A percentile compares a stretch with the other conserved stretches of the same genome.
phyloP scores from a whole-genome alignment of 2,888 invertebrate species.

The Diploptera punctata region DNA sequence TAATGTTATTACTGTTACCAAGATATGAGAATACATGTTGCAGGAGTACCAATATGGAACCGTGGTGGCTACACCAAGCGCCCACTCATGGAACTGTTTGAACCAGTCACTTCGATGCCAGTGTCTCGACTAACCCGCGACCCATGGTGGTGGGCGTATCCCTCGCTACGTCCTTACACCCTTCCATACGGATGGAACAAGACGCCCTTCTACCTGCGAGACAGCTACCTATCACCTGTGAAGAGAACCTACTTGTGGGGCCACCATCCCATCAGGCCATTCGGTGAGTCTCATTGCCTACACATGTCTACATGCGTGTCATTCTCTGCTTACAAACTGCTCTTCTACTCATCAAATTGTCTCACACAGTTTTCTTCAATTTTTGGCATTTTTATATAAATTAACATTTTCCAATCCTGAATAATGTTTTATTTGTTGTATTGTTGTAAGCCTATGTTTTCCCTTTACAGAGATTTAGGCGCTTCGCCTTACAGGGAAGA shows the following conservation, averaged over 20 bases:
- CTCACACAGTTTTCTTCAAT: too few relatives aligned
- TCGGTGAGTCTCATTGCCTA: slow-evolving; percentile 69
- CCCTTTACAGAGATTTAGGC: too few relatives aligned
- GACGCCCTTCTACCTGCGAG: slow-evolving; percentile 76
- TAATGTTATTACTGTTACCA: background rate
- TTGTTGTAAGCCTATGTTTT: too few relatives aligned
- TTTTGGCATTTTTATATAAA: too few relatives aligned
- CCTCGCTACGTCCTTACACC: slow-evolving; percentile 77
- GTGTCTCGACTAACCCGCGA: slow-evolving; percentile 83
- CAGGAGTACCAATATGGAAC: slow-evolving; percentile 76
- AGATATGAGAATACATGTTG: background rate
- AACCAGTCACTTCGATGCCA: slow-evolving; percentile 79
- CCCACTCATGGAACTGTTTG: slow-evolving; percentile 70
- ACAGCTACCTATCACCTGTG: slow-evolving; percentile 89
- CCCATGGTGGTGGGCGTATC: slow-evolving; percentile 90
- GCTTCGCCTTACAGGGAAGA: too few relatives aligned
- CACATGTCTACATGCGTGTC: too few relatives aligned
- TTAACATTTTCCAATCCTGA: too few relatives aligned
- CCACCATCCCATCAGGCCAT: slow-evolving; percentile 88
- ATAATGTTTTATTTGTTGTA: too few relatives aligned
- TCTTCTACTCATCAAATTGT: too few relatives aligned
- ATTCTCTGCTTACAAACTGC: too few relatives aligned
- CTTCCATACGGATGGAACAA: slow-evolving; percentile 59
- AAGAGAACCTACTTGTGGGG: slow-evolving; percentile 92
- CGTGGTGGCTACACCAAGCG: slow-evolving; percentile 67